Base-by-base conservation (phyloP, 2,888 invertebrate species). In the Sinotaia quadrata region DNA sequence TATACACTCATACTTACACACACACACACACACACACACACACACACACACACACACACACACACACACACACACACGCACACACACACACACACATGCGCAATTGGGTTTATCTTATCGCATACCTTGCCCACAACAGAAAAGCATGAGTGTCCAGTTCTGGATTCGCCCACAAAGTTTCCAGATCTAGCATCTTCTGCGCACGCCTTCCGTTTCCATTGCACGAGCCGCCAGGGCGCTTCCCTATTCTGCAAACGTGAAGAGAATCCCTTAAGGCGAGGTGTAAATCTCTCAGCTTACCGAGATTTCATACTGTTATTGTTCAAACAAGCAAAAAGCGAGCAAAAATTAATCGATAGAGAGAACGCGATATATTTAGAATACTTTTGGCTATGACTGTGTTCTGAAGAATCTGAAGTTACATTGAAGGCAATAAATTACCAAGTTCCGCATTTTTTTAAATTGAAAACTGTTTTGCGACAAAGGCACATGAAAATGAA, bases 101-200 rank as follows among this genome's bases (percentile, higher is more conserved):
- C 10, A 41, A 15, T 41, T 41, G 10, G 15, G 41, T 54, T 34
- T 51, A 24, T 29, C 31, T 31, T n/a, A n/a, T n/a, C n/a, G n/a
- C 47, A 24, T n/a, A 73, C 73, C 73, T 73, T 21, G 73, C 73
- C 73, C 73, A 73, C 31, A 73, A 47, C 10, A 73, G 65, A 24
- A 73, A 73, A 34, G 70, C 73, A 54, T 73, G 70, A 12, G 70
- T 65, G 61, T 68, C 70, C 37, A 73, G 58, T 3, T 70, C 65
- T 12, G 73, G 73, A 34, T 73, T 68, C n/a, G 70, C 37, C 57
- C 68, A 44, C 8, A 65, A 57, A 4, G 61, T 51, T 7, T 66
- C 68, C 27, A 51, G 37, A 29, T 57, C 67, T 37, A 67, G 7
- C 10, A 27, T n/a, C 44, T 65, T 65, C 24, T 56, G 65, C n/a